Base-by-base conservation (phyloP, 2,797 vertebrate species). In the Luscinia megarhynchos region DNA sequence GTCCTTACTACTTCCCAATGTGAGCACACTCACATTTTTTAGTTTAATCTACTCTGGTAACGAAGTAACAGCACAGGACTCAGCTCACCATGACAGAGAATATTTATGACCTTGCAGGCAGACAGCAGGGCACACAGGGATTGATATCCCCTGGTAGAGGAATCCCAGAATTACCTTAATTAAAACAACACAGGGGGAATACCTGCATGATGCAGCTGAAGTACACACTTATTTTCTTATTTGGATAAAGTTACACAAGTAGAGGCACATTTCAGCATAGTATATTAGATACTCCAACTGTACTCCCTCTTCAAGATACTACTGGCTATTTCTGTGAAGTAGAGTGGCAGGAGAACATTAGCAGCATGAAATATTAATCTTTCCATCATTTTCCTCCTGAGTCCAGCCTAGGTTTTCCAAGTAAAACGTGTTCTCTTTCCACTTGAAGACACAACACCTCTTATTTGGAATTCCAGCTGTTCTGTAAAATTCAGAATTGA, bases 401-500 rank as follows among this genome's bases (percentile, higher is more conserved):
- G 24, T 68, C 64, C 62, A 38, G 50, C 36, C 68, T 64, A 80
- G 76, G 59, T 73, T 86, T 89, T 70, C 46, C 84, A 86, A 82
- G 67, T 90, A 43, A 94, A 82, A 91, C 24, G 11, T 54, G 11
- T 61, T 54, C 53, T 57, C 16, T n/a, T 91, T 77, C 68, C 58
- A 64, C 34, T 72, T 95, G 38, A 67, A 76, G 64, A 67, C 38
- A 54, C 15, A 51, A 61, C 43, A 51, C 19, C 63, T 87, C 40
- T 87, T 41, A 82, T 48, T 72, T 91, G 59, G 75, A 90, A 92
- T 73, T 77, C 63, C 61, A 86, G 22, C 12, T 87, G 58, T 38
- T 93, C 78, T 54, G 55, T 91, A 94, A 96, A 92, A 92, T 92
- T 96, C 36, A 86, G 48, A 84, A 95, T 77, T 88, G n/a, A 91